Evolutionary conservation across 2,797 vertebrate genomes (phyloP).

Genomic region (Peromyscus nudipes): DNA sequence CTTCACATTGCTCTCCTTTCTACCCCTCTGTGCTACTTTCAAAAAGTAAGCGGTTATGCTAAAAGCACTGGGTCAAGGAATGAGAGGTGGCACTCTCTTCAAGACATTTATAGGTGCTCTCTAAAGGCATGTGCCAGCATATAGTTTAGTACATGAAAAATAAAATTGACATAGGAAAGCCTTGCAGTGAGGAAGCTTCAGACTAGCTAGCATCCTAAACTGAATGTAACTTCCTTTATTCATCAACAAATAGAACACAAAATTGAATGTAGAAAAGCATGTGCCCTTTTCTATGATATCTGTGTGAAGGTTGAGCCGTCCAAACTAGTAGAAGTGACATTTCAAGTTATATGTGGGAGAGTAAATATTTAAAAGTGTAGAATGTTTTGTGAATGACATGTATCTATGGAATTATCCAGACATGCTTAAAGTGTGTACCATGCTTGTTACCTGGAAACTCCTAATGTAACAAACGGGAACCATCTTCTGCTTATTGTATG

Average conservation of each 20-base stretch:
- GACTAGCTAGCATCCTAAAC: not conserved
- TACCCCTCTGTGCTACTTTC: not conserved
- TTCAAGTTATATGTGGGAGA: not conserved
- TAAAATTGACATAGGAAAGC: slow-evolving; percentile 61
- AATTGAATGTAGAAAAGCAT: not conserved
- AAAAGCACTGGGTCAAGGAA: slow-evolving; percentile 47
- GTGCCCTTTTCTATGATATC: not conserved
- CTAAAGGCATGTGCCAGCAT: not conserved
- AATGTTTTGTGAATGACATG: not conserved
- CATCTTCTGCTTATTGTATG: not conserved
- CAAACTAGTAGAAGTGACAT: not conserved
- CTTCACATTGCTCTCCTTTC: not conserved
- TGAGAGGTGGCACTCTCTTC: slow-evolving; percentile 41
- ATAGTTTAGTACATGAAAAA: slow-evolving; percentile 52
- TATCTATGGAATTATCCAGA: not conserved
- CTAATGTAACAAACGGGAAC: not conserved
- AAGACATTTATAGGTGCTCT: not conserved
- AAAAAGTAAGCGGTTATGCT: not conserved
- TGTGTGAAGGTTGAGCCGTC: not conserved
- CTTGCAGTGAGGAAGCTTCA: not conserved
- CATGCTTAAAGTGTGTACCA: not conserved
- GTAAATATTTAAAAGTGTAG: not conserved
- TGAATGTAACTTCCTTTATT: not conserved
- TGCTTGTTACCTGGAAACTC: not conserved
- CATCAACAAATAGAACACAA: not conserved